Conservation (phyloP, 2,113 vertebrate species). For the Probosciger aterrimus region DNA sequence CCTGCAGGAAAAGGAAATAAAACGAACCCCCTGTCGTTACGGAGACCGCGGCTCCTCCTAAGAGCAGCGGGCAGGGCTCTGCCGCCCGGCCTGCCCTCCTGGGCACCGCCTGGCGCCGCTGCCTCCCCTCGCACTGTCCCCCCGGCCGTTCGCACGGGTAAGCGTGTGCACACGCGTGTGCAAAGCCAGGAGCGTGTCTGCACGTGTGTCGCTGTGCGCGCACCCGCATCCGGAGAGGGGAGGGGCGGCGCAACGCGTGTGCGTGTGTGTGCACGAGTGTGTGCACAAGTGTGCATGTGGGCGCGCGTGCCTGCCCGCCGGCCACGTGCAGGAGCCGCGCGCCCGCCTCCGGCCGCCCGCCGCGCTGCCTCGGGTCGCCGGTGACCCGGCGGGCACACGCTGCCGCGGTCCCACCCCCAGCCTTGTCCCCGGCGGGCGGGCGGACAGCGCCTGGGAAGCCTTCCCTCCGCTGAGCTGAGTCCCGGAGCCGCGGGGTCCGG, state of each 20-base stretch:
- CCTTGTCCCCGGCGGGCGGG: not conserved
- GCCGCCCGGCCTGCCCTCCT: not conserved
- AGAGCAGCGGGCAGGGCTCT: rapidly evolving
- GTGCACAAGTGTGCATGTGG: not conserved
- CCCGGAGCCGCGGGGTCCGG: not conserved
- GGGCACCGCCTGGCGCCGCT: not conserved
- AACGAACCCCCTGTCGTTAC: rapidly evolving
- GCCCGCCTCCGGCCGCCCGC: not conserved
- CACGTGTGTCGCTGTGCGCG: not conserved
- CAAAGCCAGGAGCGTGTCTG: not conserved
- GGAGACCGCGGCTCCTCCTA: no score
- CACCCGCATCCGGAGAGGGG: not conserved
- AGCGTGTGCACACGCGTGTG: rapidly evolving
- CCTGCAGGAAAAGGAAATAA: rapidly evolving
- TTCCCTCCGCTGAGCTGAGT: not conserved
- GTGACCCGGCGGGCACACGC: no score
- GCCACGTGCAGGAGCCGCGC: not conserved
- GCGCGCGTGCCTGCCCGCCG: not conserved
- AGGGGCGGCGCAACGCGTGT: not conserved
- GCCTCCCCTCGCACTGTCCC: not conserved
- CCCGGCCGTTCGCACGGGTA: rapidly evolving
- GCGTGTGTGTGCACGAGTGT: no score
- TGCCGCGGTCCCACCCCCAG: not conserved
- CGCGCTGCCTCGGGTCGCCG: not conserved
- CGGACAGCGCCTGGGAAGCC: not conserved